phyloP scores from a whole-genome alignment of 1,140 invertebrate genomes.

The Achatina immaculata region DNA sequence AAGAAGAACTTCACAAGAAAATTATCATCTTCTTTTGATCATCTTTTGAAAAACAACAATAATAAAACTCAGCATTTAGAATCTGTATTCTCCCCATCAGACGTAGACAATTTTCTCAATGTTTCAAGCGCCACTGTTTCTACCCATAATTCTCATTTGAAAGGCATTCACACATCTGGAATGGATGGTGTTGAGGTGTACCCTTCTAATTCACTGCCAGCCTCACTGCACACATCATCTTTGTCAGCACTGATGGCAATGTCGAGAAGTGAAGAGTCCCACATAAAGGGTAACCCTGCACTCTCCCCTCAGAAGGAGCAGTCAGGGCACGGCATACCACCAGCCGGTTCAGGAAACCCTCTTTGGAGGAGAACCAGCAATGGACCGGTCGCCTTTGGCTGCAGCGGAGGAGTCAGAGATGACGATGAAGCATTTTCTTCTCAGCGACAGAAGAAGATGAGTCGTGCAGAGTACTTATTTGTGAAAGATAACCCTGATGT shows the following conservation, averaged over 20 bases:
- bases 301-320: not conserved
- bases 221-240: not conserved
- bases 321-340: not conserved
- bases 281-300: not conserved
- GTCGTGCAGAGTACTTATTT: slow-evolving; percentile 48
- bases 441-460: slow-evolving; percentile 45
- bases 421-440: slow-evolving; percentile 42
- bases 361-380: not conserved
- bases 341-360: not conserved
- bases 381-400: not conserved
- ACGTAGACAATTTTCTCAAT: not conserved
- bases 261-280: not conserved
- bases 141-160: not conserved
- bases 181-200: not conserved
- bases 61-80: not conserved
- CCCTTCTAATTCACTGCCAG: not conserved
- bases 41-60: slow-evolving; percentile 10
- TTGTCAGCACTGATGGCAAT: slow-evolving; percentile 22
- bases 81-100: not conserved
- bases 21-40: not conserved
- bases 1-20: not conserved
- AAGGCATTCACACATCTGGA: not conserved
- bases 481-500: slow-evolving; percentile 48
- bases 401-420: not conserved
- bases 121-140: not conserved